Conservation (phyloP, 35 echinoderm and acorn worm species). For the Chiridota heheva region DNA sequence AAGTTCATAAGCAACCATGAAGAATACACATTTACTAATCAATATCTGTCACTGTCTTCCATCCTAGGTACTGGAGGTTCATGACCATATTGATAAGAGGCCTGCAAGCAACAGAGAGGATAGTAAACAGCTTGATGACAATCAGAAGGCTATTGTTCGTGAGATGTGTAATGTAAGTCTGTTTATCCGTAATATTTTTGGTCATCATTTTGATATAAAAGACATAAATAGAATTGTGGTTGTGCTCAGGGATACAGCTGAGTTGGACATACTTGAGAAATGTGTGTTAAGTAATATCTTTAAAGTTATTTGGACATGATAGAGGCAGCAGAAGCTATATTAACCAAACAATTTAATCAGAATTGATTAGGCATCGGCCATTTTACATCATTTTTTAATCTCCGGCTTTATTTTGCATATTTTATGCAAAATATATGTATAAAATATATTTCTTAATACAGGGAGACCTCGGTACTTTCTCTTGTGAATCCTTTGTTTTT, state of each 20-base stretch:
- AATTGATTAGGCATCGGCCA: too few species aligned
- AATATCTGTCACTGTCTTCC: too few species aligned
- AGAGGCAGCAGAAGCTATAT: neutral
- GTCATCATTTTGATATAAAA: neutral
- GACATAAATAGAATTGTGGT: neutral
- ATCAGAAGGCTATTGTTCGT: constrained; percentile 96
- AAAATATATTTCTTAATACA: too few species aligned
- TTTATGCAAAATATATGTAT: too few species aligned
- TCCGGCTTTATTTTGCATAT: too few species aligned
- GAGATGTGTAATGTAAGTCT: constrained; percentile 99
- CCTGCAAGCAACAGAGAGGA: too few species aligned
- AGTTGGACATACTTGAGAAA: neutral
- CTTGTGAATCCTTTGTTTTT: too few species aligned
- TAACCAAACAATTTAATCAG: neutral
- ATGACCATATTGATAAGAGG: constrained; percentile 82
- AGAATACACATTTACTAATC: too few species aligned
- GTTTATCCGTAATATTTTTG: neutral
- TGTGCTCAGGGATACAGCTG: constrained; percentile 6
- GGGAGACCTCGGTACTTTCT: too few species aligned
- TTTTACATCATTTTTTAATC: too few species aligned
- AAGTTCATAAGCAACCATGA: too few species aligned
- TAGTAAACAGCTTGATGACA: constrained; percentile 72
- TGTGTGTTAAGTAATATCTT: neutral
- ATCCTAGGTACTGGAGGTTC: constrained; percentile 91
- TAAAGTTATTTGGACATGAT: neutral